Conservation (phyloP, 2,113 vertebrate genomes). For the Sturnira hondurensis region DNA sequence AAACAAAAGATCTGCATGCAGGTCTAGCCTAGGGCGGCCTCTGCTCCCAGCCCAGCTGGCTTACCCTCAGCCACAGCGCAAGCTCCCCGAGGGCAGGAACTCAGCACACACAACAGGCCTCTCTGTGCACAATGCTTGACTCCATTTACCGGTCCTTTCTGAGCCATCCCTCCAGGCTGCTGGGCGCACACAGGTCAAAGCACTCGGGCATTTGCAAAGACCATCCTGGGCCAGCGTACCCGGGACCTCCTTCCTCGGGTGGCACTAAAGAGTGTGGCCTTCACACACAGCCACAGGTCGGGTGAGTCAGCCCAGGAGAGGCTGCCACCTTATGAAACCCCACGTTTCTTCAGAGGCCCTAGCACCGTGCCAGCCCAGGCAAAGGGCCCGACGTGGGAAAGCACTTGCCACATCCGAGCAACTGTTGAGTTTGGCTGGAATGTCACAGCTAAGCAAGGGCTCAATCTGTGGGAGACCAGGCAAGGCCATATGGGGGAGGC, state of each 20-base stretch:
- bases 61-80: neutral
- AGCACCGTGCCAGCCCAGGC: neutral
- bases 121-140: accelerated
- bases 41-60: neutral
- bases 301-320: neutral
- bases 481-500: conserved; percentile 23
- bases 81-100: accelerated
- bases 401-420: neutral
- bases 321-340: neutral
- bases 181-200: neutral
- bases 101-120: neutral
- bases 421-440: neutral
- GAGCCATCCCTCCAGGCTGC: neutral
- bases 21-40: neutral
- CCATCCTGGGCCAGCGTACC: accelerated
- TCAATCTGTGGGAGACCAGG: neutral
- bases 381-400: neutral
- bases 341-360: neutral
- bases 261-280: neutral
- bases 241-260: neutral
- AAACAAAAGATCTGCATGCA: neutral
- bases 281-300: neutral
- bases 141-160: neutral
- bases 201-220: neutral
- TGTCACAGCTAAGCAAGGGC: neutral